Base-by-base conservation (phyloP, 2,888 invertebrate genomes). In the Cyclophora punctaria region DNA sequence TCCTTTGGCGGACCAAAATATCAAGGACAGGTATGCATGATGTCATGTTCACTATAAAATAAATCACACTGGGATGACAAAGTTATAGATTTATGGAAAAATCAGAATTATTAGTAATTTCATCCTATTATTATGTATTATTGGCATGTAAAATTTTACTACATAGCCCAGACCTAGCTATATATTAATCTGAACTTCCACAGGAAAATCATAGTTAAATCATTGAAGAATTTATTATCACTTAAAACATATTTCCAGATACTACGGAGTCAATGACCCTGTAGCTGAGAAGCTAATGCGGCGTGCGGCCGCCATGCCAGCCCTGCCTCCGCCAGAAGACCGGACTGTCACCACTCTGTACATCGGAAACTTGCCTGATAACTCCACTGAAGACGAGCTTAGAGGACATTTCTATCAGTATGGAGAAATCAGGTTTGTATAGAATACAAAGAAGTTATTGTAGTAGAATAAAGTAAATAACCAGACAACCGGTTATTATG, bases 361-460 rank as follows among this genome's bases (percentile, higher is more conserved):
- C 74, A 93, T 99, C n/a, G 99, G 99, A 7, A 98, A 98, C 75
- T 83, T 98, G 33, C 96, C 97, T 0, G 97, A 96, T 51, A 91
- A 92, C 56, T 91, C 98, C 40, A 93, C 94, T 0, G 98, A 99
- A 68, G 95, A 96, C 56, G 97, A 98, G 67, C 90, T 99, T 59
- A 93, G 96, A 58, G 98, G 98, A 73, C 96, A 98, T 71, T 99
- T 99, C 82, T 99, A 99, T 82, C 99, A 99, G 77, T 99, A 95
- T 83, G 99, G 99, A 7, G 99, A 99, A 83, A 98, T 99, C 54
- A 92, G 99, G 63, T 89, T 51, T 34, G 40, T 37, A n/a, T n/a
- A 20, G 20, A 20, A 20, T 20, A 20, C 20, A 20, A 20, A 1
- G 20, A 1, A 20, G 20, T 20, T 1, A 20, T 20, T 20, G 20